phyloP scores from a whole-genome alignment of 1,140 invertebrate species.

The Drosophila nasuta region DNA sequence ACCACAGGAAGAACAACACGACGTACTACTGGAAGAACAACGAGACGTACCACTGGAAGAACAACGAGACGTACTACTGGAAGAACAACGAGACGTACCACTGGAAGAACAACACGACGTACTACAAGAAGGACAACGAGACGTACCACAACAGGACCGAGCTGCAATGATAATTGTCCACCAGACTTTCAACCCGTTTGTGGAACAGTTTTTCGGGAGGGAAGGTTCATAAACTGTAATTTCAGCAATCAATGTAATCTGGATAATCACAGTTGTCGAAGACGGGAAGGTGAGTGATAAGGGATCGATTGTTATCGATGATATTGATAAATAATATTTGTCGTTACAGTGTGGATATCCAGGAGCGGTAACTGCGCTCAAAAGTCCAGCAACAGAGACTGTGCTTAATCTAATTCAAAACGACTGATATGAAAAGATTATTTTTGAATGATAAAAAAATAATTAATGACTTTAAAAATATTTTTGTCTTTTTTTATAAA shows the following conservation, averaged over 20 bases:
- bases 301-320: too few relatives aligned
- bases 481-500: neutral
- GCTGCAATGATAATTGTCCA: neutral
- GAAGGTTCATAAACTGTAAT: neutral
- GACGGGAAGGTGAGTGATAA: neutral
- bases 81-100: neutral
- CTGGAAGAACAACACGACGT: neutral
- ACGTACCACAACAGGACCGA: neutral
- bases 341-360: neutral
- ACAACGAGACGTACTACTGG: too few relatives aligned
- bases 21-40: neutral
- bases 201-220: neutral
- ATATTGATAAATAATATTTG: neutral
- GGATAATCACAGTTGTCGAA: neutral
- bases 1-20: neutral
- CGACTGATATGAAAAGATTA: too few relatives aligned
- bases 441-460: too few relatives aligned
- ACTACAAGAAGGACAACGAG: neutral
- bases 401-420: too few relatives aligned
- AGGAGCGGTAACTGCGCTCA: neutral
- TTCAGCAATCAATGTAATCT: constrained; percentile 7
- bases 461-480: too few relatives aligned
- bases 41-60: neutral
- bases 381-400: neutral
- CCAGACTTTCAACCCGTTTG: neutral